Evolutionary conservation across 2,113 vertebrate genomes (phyloP).

Genomic region (Cheirogaleus medius): DNA sequence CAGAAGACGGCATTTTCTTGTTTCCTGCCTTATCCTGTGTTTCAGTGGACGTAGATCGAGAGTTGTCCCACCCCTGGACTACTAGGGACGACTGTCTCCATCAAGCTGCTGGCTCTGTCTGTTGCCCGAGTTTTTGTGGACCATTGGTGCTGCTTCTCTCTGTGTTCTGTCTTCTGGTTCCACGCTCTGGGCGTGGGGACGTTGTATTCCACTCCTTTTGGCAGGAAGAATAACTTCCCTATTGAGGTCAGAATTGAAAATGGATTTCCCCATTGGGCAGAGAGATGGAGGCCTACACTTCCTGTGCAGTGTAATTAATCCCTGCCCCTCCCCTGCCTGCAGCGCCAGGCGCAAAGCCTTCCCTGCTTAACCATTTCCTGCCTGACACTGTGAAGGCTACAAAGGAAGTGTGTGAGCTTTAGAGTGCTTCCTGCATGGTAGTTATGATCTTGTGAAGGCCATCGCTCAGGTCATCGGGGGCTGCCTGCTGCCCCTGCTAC

Average conservation of each 20-base stretch:
- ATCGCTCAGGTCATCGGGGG: fast-evolving
- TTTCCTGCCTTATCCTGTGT: too few relatives aligned
- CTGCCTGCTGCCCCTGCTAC: background rate
- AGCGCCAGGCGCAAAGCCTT: background rate
- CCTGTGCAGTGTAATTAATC: background rate
- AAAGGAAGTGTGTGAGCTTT: background rate
- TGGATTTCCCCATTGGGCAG: conserved; percentile 65
- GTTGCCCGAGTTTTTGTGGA: background rate
- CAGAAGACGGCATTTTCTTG: background rate
- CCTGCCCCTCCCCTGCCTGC: background rate
- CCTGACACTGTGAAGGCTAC: background rate
- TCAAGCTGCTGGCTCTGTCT: background rate
- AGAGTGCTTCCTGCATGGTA: background rate
- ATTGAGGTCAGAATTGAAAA: conserved; percentile 65
- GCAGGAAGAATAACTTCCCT: conserved; percentile 58
- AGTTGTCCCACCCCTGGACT: background rate
- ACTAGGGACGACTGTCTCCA: background rate
- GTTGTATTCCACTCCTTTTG: background rate
- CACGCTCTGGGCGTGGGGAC: background rate
- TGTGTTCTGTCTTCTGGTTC: background rate
- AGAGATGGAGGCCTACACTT: conserved; percentile 24
- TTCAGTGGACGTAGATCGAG: background rate
- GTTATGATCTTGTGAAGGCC: background rate
- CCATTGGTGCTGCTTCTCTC: background rate
- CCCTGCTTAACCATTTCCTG: conserved; percentile 47